Conservation (phyloP, 2,888 invertebrate species). For the Papilio protenor region DNA sequence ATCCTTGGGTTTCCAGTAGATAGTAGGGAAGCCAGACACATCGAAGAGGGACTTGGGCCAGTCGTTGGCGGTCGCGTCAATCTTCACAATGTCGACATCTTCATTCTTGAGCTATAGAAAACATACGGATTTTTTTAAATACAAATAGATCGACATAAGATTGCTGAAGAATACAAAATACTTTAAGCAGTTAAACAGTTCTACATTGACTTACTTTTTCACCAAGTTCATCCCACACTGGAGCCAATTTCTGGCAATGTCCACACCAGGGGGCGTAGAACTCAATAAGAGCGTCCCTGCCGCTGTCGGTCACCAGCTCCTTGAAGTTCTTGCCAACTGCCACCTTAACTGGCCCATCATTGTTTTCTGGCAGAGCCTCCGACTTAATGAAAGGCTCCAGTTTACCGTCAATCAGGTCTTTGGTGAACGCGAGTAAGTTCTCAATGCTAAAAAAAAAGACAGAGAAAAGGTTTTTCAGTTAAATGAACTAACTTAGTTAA, state of each 20-base stretch:
- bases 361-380: conserved; percentile 94
- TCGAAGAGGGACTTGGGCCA: conserved; percentile 93
- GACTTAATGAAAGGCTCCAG: conserved; percentile 97
- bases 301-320: conserved; percentile 95
- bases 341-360: conserved; percentile 92
- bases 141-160: too few relatives aligned
- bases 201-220: conserved; percentile 84
- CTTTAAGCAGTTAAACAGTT: too few relatives aligned
- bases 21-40: conserved; percentile 98
- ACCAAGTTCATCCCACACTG: conserved; percentile 97
- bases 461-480: background rate
- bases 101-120: conserved; percentile 89
- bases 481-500: too few relatives aligned
- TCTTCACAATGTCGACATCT: conserved; percentile 96
- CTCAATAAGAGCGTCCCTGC: conserved; percentile 97
- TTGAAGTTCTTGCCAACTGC: conserved; percentile 99
- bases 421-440: conserved; percentile 92
- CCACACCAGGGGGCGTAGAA: conserved; percentile 99
- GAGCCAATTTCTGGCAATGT: conserved; percentile 98
- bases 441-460: conserved; percentile 86
- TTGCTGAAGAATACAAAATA: too few relatives aligned
- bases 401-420: conserved; percentile 91
- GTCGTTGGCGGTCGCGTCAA: conserved; percentile 99
- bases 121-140: background rate
- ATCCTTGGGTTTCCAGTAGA: conserved; percentile 97